Base-by-base conservation (phyloP, 2,797 vertebrate species). In the Vireo griseus region DNA sequence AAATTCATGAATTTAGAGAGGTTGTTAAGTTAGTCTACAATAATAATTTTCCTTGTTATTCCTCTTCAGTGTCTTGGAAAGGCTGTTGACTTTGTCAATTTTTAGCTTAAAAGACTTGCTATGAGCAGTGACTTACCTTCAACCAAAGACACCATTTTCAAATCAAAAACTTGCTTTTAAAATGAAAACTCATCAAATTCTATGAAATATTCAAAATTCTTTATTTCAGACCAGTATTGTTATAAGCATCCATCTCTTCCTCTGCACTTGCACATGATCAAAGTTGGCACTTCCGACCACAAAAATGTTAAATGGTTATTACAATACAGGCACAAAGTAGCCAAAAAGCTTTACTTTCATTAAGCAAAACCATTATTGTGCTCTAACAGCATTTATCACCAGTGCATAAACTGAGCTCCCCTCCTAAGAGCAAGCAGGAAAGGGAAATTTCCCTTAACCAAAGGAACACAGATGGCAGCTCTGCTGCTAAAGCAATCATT, bases 171-270 rank as follows among this genome's bases (percentile, higher is more conserved):
- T 44, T 54, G 20, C 6, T 51, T 66, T 75, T 48, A 40, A 35
- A 86, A 93, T 62, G 47, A 96, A 88, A 94, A 94, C 71, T 67
- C 75, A 57, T 50, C 1, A 37, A 55, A 59, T 59, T 75, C n/a
- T 91, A 92, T 11, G 19, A 95, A 96, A 90, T 78, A 83, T 7
- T 82, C 26, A 89, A 74, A 87, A 63, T 40, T 44, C 25, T 97
- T 96, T 96, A 96, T 96, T 96, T 92, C 73, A 69, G 48, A 37
- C 26, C 48, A 69, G 37, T 67, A 78, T 42, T 78, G 29, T 80
- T 93, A 92, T 85, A 95, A 63, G 57, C 51, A 77, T 61, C n/a
- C 71, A 91, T 4, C 48, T 81, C 74, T 45, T 92, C 55, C 63
- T 94, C 57, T 1, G 3, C 29, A 24, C 7, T 33, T 65, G 61